Conservation (phyloP, 2,797 vertebrate genomes). For the Emydoidea blandingii region DNA sequence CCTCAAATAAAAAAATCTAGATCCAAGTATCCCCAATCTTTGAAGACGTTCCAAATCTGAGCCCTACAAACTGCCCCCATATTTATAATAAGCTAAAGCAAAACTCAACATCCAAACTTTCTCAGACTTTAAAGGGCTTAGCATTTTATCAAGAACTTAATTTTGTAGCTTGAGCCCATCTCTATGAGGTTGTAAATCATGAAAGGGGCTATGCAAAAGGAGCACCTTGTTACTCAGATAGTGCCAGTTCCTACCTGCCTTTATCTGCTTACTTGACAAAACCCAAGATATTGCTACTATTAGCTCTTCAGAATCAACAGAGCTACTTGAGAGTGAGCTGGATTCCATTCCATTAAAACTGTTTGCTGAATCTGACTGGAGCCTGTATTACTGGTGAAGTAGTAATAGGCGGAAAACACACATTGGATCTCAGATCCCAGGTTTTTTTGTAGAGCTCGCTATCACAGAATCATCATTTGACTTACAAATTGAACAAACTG, state of each 20-base stretch:
- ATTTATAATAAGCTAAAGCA: background rate
- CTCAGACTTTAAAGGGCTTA: constrained; percentile 2
- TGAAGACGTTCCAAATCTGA: background rate
- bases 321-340: accelerated
- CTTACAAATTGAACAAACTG: constrained; percentile 42
- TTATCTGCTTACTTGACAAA: background rate
- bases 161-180: constrained; percentile 12
- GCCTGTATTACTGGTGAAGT: background rate
- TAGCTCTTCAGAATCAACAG: background rate
- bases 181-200: background rate
- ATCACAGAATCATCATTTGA: background rate
- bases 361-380: background rate
- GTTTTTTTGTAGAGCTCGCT: background rate
- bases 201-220: constrained; percentile 32
- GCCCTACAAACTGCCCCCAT: background rate
- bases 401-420: constrained; percentile 20
- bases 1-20: background rate
- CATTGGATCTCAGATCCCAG: background rate
- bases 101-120: background rate
- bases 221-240: constrained; percentile 31
- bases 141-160: background rate
- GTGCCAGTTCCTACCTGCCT: background rate
- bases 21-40: background rate
- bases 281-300: background rate
- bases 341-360: constrained; percentile 17